A percentile compares a stretch with the other conserved stretches of the same genome.
Evolutionary conservation across 1,140 invertebrate species (phyloP).

Genomic region (Bicyclus anynana): DNA sequence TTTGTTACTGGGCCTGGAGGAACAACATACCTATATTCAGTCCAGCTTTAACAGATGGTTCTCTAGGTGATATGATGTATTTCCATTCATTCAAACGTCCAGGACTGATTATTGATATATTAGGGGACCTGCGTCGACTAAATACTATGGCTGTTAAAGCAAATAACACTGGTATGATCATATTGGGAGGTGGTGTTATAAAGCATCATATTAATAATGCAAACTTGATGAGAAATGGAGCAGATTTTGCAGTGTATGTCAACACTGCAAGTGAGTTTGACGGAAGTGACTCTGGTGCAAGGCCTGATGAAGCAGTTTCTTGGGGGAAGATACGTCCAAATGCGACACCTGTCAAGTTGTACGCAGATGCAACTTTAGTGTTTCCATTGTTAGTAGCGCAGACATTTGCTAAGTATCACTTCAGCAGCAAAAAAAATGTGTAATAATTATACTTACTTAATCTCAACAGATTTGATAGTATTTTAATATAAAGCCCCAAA

Average conservation of each 20-base stretch:
- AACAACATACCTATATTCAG: constrained; percentile 99
- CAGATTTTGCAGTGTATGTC: constrained; percentile 96
- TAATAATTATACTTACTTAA: too few relatives aligned
- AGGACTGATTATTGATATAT: constrained; percentile 95
- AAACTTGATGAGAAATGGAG: constrained; percentile 99
- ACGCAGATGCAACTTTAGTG: constrained; percentile 96
- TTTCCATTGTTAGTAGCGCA: constrained; percentile 97
- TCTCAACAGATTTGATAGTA: too few relatives aligned
- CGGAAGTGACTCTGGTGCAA: constrained; percentile 98
- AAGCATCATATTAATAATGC: constrained; percentile 99
- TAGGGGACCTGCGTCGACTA: constrained; percentile 92
- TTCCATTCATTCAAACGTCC: constrained; percentile 97
- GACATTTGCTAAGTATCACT: constrained; percentile 90
- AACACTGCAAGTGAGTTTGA: constrained; percentile 99
- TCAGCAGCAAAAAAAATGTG: constrained; percentile 73
- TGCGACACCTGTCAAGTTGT: constrained; percentile 96
- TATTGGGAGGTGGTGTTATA: constrained; percentile 97
- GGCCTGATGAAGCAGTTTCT: constrained; percentile 98
- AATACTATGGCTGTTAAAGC: constrained; percentile 98
- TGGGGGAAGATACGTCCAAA: constrained; percentile 98
- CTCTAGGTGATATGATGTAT: constrained; percentile 99
- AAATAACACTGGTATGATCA: constrained; percentile 96
- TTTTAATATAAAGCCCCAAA: too few relatives aligned
- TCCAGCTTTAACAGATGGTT: constrained; percentile 98
- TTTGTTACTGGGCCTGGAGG: constrained; percentile 98